These are phyloP conservation scores for Biston betularia DNA, from an alignment of 2,888 invertebrate genomes.

Conservation along the genomic window DNA sequence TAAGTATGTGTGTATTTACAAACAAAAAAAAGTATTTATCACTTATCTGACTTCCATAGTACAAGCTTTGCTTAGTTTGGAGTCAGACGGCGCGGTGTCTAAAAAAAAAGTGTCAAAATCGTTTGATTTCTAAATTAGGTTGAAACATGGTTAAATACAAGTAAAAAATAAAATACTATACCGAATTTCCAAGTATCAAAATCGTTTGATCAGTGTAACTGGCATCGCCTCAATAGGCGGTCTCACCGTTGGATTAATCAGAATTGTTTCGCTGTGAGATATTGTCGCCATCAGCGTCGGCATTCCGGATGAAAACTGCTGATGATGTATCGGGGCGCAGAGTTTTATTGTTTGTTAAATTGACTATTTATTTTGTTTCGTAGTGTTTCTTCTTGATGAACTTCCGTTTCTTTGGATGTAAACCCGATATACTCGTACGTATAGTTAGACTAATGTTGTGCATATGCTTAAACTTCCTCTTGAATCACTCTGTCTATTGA, in stretches of 20 bases:
- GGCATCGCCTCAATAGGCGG: conserved; percentile 68
- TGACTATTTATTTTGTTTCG: background rate
- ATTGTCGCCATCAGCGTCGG: conserved; percentile 80
- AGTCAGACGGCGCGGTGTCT: no score
- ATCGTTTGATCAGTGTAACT: conserved; percentile 40
- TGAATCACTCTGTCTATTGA: no score
- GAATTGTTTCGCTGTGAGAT: conserved; percentile 80
- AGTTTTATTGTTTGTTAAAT: conserved; percentile 45
- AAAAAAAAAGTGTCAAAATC: no score
- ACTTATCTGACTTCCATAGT: no score
- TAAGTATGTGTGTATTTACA: no score
- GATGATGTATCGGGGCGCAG: conserved; percentile 72
- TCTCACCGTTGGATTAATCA: conserved; percentile 81
- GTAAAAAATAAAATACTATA: background rate
- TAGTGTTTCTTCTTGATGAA: background rate
- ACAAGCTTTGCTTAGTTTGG: no score
- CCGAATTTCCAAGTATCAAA: conserved; percentile 61
- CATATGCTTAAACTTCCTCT: no score
- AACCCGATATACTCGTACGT: no score
- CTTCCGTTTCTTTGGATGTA: no score
- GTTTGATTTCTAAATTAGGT: background rate
- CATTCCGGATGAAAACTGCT: conserved; percentile 60
- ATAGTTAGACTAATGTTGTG: no score
- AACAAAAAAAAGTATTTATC: no score
- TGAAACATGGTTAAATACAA: background rate